phyloP scores from a whole-genome alignment of 35 echinoderm and acorn worm genomes.

The Eucidaris tribuloides region DNA sequence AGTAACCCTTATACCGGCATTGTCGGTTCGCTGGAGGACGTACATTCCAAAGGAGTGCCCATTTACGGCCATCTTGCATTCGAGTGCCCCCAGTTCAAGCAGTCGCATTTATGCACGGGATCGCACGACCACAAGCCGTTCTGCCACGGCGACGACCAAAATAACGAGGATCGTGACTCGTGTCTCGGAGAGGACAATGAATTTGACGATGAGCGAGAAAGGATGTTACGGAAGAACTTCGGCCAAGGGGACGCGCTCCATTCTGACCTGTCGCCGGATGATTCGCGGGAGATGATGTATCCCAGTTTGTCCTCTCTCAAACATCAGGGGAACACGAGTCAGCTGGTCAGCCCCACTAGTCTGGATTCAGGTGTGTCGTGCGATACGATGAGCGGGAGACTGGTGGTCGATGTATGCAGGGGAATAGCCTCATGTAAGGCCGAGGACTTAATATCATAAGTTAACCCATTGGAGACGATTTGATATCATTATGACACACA shows the following conservation, averaged over 20 bases:
- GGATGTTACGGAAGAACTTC: constrained; percentile 4
- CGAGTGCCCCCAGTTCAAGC: not conserved
- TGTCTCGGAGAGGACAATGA: not conserved
- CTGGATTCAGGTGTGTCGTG: constrained; percentile 24
- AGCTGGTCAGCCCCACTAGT: constrained; percentile 8
- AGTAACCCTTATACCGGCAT: not conserved
- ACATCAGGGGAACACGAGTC: not conserved
- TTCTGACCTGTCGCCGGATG: not conserved
- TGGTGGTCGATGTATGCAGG: not conserved
- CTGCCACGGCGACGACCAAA: no score
- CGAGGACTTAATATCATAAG: not conserved
- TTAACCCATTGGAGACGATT: no score
- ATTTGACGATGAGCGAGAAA: not conserved
- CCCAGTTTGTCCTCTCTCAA: not conserved
- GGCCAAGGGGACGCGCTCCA: not conserved
- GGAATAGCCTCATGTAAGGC: not conserved
- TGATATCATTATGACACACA: no score
- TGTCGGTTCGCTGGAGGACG: not conserved
- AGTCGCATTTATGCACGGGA: no score
- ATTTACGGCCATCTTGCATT: not conserved
- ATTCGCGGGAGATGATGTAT: not conserved
- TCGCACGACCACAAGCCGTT: no score
- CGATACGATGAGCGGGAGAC: not conserved
- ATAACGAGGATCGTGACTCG: not conserved
- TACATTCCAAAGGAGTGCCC: not conserved